Percentiles rank a stretch among this genome's conserved stretches.
phyloP scores from a whole-genome alignment of 2,797 vertebrate genomes.

The Uromys caudimaculatus region DNA sequence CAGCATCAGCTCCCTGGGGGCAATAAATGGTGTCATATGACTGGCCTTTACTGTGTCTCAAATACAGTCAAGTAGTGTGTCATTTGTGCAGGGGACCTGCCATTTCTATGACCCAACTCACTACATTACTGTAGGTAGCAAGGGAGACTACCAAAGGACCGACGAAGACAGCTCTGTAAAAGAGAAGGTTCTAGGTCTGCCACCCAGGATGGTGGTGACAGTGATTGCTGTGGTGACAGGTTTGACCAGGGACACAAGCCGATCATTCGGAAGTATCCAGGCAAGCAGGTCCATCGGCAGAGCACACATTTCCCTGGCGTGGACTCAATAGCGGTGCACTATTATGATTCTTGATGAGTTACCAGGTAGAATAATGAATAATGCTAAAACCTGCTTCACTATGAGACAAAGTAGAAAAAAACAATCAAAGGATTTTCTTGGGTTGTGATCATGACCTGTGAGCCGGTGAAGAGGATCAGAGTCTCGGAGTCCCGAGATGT shows the following conservation, averaged over 20 bases:
- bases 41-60: rapidly evolving
- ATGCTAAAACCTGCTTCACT: not conserved
- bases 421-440: not conserved
- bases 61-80: not conserved
- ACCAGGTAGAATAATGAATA: not conserved
- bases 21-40: rapidly evolving
- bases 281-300: no score
- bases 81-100: not conserved
- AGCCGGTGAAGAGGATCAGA: rapidly evolving
- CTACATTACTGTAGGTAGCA: rapidly evolving
- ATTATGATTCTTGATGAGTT: not conserved
- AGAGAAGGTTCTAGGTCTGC: rapidly evolving
- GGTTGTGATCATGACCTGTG: no score
- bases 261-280: not conserved
- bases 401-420: not conserved
- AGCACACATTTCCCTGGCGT: not conserved
- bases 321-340: rapidly evolving
- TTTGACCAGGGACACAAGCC: not conserved
- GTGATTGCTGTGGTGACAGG: not conserved
- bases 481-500: not conserved
- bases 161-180: not conserved
- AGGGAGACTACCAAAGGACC: not conserved
- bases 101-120: not conserved
- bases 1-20: rapidly evolving
- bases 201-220: rapidly evolving